A percentile compares a stretch with the other conserved stretches of the same genome.
Evolutionary conservation across 2,113 vertebrate genomes (phyloP).

Genomic region (Sardina pilchardus): DNA sequence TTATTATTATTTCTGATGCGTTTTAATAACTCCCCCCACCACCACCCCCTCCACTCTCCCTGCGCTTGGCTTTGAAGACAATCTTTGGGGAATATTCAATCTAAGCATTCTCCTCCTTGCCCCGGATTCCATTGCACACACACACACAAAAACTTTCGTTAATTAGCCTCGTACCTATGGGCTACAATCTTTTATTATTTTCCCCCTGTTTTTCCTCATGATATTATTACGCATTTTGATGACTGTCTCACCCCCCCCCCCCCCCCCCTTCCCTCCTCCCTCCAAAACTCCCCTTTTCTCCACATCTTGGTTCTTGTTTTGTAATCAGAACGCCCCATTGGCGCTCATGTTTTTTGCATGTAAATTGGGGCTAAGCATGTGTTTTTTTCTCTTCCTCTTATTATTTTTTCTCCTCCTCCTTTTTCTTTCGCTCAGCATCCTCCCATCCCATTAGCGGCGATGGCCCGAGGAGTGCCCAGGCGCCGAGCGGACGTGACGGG

Average conservation of each 20-base stretch:
- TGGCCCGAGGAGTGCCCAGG: slow-evolving; percentile 62
- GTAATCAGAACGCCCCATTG: slow-evolving; percentile 67
- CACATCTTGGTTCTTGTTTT: slow-evolving; percentile 54
- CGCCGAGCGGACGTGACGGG: slow-evolving; percentile 40
- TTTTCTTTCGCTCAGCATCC: slow-evolving; percentile 55
- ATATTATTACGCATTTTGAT: slow-evolving; percentile 71
- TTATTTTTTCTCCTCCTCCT: background rate
- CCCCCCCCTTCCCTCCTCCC: slow-evolving; percentile 49
- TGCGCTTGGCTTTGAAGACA: slow-evolving; percentile 73
- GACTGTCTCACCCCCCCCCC: slow-evolving; percentile 58
- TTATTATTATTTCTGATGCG: slow-evolving; percentile 69
- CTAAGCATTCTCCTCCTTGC: slow-evolving; percentile 70
- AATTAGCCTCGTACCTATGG: slow-evolving; percentile 77
- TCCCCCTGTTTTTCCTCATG: slow-evolving; percentile 60
- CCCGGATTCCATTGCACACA: slow-evolving; percentile 67
- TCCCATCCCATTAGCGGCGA: slow-evolving; percentile 66
- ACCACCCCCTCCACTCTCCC: background rate
- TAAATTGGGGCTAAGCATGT: slow-evolving; percentile 66
- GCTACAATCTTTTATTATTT: slow-evolving; percentile 66
- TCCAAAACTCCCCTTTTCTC: slow-evolving; percentile 37
- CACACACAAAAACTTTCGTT: slow-evolving; percentile 70
- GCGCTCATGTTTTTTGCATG: slow-evolving; percentile 65
- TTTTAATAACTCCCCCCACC: slow-evolving; percentile 63
- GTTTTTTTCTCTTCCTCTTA: slow-evolving; percentile 43
- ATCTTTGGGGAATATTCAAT: slow-evolving; percentile 76